These are phyloP conservation scores for Heteromyza rotundicornis DNA, from an alignment of 2,888 invertebrate genomes.

Conservation along the genomic window DNA sequence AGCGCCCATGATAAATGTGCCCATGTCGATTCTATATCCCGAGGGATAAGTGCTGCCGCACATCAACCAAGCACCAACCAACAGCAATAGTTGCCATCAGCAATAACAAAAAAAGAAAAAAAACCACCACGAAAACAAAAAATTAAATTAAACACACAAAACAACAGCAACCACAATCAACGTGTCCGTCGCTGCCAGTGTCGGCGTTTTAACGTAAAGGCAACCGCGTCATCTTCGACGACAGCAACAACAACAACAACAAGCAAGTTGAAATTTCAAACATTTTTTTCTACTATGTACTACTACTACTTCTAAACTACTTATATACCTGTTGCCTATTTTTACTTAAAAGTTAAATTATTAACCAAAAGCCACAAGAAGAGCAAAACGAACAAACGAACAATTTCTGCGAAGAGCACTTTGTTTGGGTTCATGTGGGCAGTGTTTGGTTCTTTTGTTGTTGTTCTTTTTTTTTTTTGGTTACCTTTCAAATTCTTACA, in stretches of 20 bases:
- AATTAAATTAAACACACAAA: constrained; percentile 14
- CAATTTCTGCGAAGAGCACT: constrained; percentile 2
- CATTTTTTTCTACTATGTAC: constrained; percentile 9
- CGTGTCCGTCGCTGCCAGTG: too few species aligned
- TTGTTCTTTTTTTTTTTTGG: constrained; percentile 13
- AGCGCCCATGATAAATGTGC: constrained; percentile 55
- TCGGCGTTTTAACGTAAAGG: too few species aligned
- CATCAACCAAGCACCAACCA: constrained; percentile 7
- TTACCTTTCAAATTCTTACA: too few species aligned
- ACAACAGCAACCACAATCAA: constrained; percentile 23
- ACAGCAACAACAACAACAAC: constrained; percentile 34
- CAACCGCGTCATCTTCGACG: constrained; percentile 25
- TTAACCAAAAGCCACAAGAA: constrained; percentile 18
- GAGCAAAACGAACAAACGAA: constrained; percentile 23
- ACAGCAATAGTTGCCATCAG: constrained; percentile 9
- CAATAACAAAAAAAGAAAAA: neutral
- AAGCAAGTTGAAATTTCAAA: constrained; percentile 17
- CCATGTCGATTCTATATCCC: constrained; percentile 58
- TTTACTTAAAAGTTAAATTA: constrained; percentile 22
- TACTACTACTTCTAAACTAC: neutral
- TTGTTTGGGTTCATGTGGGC: neutral
- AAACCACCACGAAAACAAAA: neutral
- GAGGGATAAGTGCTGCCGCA: constrained; percentile 40
- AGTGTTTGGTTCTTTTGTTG: constrained; percentile 16
- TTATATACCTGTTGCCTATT: neutral